Base-by-base conservation (phyloP, 2,888 invertebrate species). In the Eristalis pertinax region DNA sequence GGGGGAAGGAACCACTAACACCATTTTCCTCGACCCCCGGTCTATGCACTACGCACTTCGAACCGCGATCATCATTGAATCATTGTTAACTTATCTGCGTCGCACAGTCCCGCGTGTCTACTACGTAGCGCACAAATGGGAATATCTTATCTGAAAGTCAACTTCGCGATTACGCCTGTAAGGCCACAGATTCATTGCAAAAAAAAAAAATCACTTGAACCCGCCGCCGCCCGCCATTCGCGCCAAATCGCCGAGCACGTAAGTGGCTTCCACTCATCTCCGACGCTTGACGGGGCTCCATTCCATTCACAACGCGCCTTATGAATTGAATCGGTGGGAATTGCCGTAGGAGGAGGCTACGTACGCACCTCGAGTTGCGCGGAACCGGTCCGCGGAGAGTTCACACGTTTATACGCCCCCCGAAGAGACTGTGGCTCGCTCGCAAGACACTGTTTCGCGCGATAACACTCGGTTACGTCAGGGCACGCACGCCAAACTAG, bases 401-500 rank as follows among this genome's bases (percentile, higher is more conserved):
- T 50, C 50, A 50, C 50, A 19, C n/a, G 19, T 29, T 24, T 35
- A 32, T 67, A 32, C 35, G 56, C 41, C 79, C 70, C 70, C 65
- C 43, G 58, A 41, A 29, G 73, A 26, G 73, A 26, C 38, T 56
- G 26, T 24, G 72, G 35, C 69, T 38, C 19, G 63, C 60, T 19
- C 35, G 13, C 13, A 38, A 50, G 82, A 77, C 68, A 64, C 70
- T 73, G 35, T 32, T 79, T 68, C 19, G 50, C 50, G 73, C 50
- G 77, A 86, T 70, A 82, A 77, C 15, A 13, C 38, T 62, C 19
- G 19, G 41, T 62, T 70, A 63, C 68, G 29, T 58, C 26, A 68
- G 63, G 63, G 15, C 26, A 38, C 67, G 64, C 32, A 35, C 43
- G 11, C n/a, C 15, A 70, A 86, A 78, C 85, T 86, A 82, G 85